Evolutionary conservation across 1,140 invertebrate genomes (phyloP).

Genomic region (Tribolium madens): DNA sequence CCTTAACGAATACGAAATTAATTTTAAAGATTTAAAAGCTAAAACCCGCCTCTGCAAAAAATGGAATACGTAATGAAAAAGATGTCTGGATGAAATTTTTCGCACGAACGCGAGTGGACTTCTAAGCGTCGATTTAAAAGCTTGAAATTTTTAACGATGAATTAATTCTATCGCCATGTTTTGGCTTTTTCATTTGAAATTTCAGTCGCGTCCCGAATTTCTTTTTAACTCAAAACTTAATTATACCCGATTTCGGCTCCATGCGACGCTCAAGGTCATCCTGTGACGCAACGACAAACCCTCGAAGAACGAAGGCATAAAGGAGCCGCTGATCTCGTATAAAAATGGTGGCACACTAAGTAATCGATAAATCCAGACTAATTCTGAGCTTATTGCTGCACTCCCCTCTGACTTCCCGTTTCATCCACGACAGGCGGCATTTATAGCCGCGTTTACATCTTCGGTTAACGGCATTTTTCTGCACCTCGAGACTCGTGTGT

Average conservation of each 20-base stretch:
- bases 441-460: constrained; percentile 50
- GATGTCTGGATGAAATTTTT: constrained; percentile 44
- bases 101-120: constrained; percentile 42
- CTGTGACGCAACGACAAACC: constrained; percentile 41
- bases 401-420: constrained; percentile 43
- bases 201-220: background rate
- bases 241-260: no score
- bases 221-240: background rate
- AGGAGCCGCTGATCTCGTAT: constrained; percentile 55
- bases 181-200: constrained; percentile 26
- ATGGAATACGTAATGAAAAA: constrained; percentile 45
- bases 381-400: constrained; percentile 60
- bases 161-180: constrained; percentile 30
- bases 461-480: constrained; percentile 30
- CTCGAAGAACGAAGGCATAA: constrained; percentile 46
- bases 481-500: constrained; percentile 8
- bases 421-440: constrained; percentile 51
- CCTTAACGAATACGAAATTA: constrained; percentile 46
- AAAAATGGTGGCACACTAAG: constrained; percentile 57
- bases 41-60: constrained; percentile 41
- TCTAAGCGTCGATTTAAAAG: constrained; percentile 36
- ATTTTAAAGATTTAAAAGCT: constrained; percentile 46
- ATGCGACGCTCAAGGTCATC: no score
- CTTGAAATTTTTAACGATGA: constrained; percentile 43
- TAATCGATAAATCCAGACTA: constrained; percentile 63